Conservation (phyloP, 2,113 vertebrate genomes). For the Chaenogobius annularis region DNA sequence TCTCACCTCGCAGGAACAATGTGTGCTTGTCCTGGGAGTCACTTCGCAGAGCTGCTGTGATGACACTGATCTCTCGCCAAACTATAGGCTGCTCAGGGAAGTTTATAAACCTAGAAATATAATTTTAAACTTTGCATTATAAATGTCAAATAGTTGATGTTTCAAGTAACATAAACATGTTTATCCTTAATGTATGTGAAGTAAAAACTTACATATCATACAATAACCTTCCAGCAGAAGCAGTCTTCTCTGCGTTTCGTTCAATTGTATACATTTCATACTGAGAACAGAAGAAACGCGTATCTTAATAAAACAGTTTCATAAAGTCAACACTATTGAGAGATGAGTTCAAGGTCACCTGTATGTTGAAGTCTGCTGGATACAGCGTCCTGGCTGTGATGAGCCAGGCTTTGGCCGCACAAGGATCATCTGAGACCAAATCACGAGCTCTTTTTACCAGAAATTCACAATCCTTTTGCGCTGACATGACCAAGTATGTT, state of each 20-base stretch:
- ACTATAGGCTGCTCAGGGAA: constrained; percentile 96
- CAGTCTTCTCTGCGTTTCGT: constrained; percentile 89
- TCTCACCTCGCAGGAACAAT: constrained; percentile 90
- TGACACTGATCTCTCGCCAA: constrained; percentile 94
- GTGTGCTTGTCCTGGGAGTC: constrained; percentile 96
- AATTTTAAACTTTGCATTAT: neutral
- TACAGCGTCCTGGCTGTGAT: constrained; percentile 96
- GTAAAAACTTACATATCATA: constrained; percentile 91
- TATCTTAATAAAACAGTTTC: neutral
- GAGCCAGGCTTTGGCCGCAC: constrained; percentile 96
- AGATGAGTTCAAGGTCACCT: constrained; percentile 74
- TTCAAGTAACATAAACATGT: neutral
- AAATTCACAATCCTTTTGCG: constrained; percentile 92
- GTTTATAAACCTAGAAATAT: constrained; percentile 89
- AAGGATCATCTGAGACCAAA: constrained; percentile 88
- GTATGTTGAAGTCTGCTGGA: constrained; percentile 94
- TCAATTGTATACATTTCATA: constrained; percentile 99
- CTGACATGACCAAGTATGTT: constrained; percentile 81
- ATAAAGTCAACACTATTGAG: neutral
- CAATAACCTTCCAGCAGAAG: constrained; percentile 88
- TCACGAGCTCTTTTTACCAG: constrained; percentile 91
- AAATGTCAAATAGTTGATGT: neutral
- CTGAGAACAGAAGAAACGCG: constrained; percentile 59
- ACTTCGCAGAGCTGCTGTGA: constrained; percentile 90
- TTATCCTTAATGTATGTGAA: neutral